Percentiles rank a stretch among this genome's conserved stretches.
Conservation (phyloP, 2,797 vertebrate genomes). For the Poeciliopsis presidionis region DNA sequence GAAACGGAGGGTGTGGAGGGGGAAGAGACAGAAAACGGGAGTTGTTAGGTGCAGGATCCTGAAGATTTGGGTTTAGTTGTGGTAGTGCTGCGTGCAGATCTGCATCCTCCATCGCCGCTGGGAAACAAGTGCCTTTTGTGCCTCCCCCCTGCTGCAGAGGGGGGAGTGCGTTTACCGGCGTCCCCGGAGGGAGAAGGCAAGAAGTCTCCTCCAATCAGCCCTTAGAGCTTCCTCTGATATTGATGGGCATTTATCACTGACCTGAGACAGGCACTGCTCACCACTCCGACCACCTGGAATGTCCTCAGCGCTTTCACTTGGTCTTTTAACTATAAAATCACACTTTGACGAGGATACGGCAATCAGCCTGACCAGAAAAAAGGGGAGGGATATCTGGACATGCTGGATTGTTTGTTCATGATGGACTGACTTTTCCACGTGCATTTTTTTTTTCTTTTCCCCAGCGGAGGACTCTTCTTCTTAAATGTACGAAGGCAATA, state of each 20-base stretch:
- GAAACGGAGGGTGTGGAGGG: slow-evolving; percentile 30
- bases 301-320: slow-evolving; percentile 35
- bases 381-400: slow-evolving; percentile 62
- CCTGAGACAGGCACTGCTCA: slow-evolving; percentile 60
- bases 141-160: slow-evolving; percentile 63
- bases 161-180: slow-evolving; percentile 69
- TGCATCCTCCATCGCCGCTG: slow-evolving; percentile 52
- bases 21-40: slow-evolving; percentile 39
- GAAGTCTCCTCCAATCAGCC: slow-evolving; percentile 76
- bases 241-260: slow-evolving; percentile 71
- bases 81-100: slow-evolving; percentile 43
- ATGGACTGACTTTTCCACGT: slow-evolving; percentile 66
- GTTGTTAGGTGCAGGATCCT: slow-evolving; percentile 59
- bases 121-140: slow-evolving; percentile 69
- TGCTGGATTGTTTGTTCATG: slow-evolving; percentile 28
- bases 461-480: slow-evolving; percentile 19
- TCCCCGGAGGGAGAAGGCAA: slow-evolving; percentile 67
- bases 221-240: slow-evolving; percentile 62
- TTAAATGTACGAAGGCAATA: neutral
- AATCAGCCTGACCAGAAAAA: slow-evolving; percentile 40
- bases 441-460: slow-evolving; percentile 3
- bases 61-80: slow-evolving; percentile 61
- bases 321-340: slow-evolving; percentile 26
- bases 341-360: slow-evolving; percentile 51
- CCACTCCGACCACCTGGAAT: slow-evolving; percentile 60